phyloP scores from a whole-genome alignment of 2,113 vertebrate species.

The Podarcis muralis region DNA sequence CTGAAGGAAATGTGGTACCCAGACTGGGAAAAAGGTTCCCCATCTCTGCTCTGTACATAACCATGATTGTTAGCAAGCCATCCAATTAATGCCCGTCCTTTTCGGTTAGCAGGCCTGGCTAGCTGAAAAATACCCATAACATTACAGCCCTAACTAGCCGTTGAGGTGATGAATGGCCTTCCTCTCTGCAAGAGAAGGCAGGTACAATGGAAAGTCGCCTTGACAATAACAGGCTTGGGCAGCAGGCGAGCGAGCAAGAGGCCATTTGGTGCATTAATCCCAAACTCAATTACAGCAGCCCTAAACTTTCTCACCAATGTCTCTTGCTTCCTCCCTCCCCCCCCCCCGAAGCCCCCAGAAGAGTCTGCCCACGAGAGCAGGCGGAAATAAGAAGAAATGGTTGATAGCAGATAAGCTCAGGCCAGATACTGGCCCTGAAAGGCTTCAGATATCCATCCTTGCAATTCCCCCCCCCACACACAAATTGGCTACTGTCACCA shows the following conservation, averaged over 20 bases:
- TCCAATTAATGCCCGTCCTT: neutral
- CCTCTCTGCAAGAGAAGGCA: constrained; percentile 20
- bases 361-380: no score
- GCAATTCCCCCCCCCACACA: no score
- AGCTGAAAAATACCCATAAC: neutral
- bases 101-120: neutral
- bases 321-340: neutral
- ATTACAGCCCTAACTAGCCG: neutral
- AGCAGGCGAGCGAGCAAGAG: neutral
- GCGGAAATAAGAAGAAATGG: neutral
- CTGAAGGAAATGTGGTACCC: no score
- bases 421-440: neutral
- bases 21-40: no score
- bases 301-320: neutral
- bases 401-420: neutral
- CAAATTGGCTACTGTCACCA: no score
- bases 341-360: no score
- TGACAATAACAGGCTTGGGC: neutral
- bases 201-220: constrained; percentile 3
- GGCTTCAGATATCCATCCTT: neutral
- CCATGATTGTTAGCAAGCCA: neutral
- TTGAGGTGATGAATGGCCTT: constrained; percentile 7
- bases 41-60: no score
- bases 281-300: neutral
- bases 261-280: neutral